Base-by-base conservation (phyloP, 2,888 invertebrate genomes). In the Caenorhabditis panamensis region DNA sequence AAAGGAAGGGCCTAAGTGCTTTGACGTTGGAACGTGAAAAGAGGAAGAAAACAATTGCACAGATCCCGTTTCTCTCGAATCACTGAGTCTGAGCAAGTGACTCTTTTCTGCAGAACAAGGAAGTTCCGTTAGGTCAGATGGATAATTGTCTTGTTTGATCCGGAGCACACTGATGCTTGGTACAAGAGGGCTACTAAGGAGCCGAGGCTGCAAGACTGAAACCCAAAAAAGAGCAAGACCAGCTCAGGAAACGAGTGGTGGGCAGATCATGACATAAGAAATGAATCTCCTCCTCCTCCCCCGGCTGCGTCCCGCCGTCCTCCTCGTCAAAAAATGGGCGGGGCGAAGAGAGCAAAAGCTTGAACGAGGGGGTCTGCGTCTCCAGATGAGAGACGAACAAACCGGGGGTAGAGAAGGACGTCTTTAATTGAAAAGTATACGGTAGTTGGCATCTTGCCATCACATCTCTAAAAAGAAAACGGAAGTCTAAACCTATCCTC, bases 341-440 rank as follows among this genome's bases (percentile, higher is more conserved):
- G 59, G n/a, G 44, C 75, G 66, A 66, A 66, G 75, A 75, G 66
- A 75, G 75, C 66, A 75, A 75, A 51, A 51, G 66, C 66, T 67
- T 58, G 75, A 66, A 64, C 64, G 53, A 73, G 51, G 59, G 24
- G 51, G 22, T 59, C 75, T 75, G 75, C 75, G 75, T 75, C 75
- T 75, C 66, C 28, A 18, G 20, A 13, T 13, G 22, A n/a, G 18
- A 36, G 53, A 41, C 4, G 31, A 31, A 31, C 4, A 31, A 31
- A 31, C 31, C 5, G 31, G 31, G 31, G 31, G 31, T 31, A 2
- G 41, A 41, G 41, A 41, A 31, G 44, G 53, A 31, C 37, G 58
- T 18, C 28, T 59, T 75, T 75, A 75, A 75, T 61, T 75, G 73
- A 51, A 63, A 67, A 66, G 64, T 53, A 67, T 75, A 75, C 66